A percentile compares a stretch with the other conserved stretches of the same genome.
phyloP scores from a whole-genome alignment of 2,888 invertebrate genomes.

The Atrina japonica region DNA sequence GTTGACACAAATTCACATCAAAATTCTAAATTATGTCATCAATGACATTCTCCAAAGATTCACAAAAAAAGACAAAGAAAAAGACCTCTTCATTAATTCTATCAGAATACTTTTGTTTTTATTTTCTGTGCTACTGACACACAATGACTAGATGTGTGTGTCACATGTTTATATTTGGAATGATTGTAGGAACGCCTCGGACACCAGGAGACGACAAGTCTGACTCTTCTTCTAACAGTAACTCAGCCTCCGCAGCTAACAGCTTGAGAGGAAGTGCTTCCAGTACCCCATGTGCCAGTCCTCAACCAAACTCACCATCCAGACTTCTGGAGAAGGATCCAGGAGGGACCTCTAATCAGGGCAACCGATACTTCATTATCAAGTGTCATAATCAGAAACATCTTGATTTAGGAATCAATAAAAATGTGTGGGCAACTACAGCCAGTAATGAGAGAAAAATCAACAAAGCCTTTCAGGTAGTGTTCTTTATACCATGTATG shows the following conservation, averaged over 20 bases:
- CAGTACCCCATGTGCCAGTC: slow-evolving; percentile 70
- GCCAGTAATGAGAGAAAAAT: slow-evolving; percentile 85
- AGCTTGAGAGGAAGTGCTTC: slow-evolving; percentile 61
- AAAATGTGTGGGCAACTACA: slow-evolving; percentile 84
- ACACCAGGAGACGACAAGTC: not conserved
- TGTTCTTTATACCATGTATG: no score
- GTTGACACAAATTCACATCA: no score
- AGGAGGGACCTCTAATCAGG: slow-evolving; percentile 37
- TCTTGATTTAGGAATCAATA: slow-evolving; percentile 84
- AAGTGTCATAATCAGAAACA: slow-evolving; percentile 84
- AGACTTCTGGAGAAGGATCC: slow-evolving; percentile 29
- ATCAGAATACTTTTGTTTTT: no score
- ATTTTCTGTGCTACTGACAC: no score
- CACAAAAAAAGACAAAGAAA: no score
- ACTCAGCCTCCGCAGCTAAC: slow-evolving; percentile 37
- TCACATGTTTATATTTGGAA: no score
- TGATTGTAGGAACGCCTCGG: slow-evolving; percentile 26
- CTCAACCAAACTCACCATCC: slow-evolving; percentile 46
- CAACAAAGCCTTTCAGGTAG: slow-evolving; percentile 84
- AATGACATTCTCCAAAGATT: no score
- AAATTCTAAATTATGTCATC: no score
- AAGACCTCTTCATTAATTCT: no score
- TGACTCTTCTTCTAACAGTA: slow-evolving; percentile 12
- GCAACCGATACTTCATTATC: slow-evolving; percentile 84
- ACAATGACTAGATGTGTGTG: no score